Conservation (phyloP, 2,113 vertebrate species). For the Labrus mixtus region DNA sequence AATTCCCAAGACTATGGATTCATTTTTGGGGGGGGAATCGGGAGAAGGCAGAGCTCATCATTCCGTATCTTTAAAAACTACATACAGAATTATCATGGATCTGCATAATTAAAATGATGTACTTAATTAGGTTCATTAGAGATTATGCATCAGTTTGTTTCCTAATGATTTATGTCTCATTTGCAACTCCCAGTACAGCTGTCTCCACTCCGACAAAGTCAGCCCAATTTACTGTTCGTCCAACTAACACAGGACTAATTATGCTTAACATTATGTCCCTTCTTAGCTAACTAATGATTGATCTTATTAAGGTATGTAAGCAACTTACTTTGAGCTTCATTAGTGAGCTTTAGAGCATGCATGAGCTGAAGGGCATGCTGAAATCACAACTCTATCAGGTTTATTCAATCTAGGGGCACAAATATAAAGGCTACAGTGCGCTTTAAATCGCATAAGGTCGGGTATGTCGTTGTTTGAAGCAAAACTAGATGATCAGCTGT, state of each 20-base stretch:
- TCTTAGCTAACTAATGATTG: not conserved
- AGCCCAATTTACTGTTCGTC: not conserved
- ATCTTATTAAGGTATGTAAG: not conserved
- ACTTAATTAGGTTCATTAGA: constrained; percentile 13
- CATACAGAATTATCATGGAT: not conserved
- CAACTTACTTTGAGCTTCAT: not conserved
- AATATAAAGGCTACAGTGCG: not conserved
- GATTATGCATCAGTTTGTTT: constrained; percentile 25
- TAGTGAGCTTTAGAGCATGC: not conserved
- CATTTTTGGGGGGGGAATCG: constrained; percentile 9
- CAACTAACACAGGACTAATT: not conserved
- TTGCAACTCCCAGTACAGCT: constrained; percentile 38
- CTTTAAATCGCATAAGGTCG: not conserved
- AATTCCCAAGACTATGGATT: constrained; percentile 15
- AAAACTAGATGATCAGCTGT: not conserved
- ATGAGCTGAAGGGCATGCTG: not conserved
- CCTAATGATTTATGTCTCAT: constrained; percentile 16
- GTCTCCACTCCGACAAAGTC: constrained; percentile 12
- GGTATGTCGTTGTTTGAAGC: not conserved
- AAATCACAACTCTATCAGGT: not conserved
- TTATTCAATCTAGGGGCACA: not conserved
- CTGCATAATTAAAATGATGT: constrained; percentile 25
- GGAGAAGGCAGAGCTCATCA: not conserved
- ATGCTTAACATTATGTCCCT: not conserved
- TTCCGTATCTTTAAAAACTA: not conserved